phyloP scores from a whole-genome alignment of 2,888 invertebrate genomes.

The Trachelus tabidus region DNA sequence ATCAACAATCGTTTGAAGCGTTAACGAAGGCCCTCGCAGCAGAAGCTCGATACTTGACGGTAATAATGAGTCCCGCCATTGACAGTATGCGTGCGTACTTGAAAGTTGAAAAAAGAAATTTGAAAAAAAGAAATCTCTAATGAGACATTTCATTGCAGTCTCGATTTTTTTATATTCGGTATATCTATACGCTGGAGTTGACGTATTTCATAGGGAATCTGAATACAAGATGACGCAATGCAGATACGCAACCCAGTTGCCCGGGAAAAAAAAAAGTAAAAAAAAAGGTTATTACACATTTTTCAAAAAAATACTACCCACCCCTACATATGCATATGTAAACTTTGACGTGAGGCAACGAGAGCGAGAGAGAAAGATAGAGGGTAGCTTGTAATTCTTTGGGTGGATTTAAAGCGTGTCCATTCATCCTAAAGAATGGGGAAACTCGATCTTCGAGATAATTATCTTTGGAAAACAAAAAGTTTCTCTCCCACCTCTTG shows the following conservation, averaged over 20 bases:
- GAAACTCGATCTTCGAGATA: conserved; percentile 20
- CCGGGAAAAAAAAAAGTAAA: no score
- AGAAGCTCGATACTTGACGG: conserved; percentile 51
- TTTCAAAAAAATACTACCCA: no score
- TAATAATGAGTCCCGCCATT: conserved; percentile 52
- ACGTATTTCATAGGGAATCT: not conserved
- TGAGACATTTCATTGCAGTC: not conserved
- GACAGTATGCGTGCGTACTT: conserved; percentile 38
- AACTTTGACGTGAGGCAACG: no score
- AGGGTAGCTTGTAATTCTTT: not conserved
- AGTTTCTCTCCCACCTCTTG: conserved; percentile 9
- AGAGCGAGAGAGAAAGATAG: not conserved
- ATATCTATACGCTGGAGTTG: not conserved
- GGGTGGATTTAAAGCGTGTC: not conserved
- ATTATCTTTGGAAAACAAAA: conserved; percentile 17
- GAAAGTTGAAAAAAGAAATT: not conserved
- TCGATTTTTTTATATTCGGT: not conserved
- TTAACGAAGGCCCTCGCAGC: conserved; percentile 54
- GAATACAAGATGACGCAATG: not conserved
- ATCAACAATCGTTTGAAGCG: conserved; percentile 59
- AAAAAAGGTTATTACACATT: no score
- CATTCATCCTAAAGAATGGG: conserved; percentile 1
- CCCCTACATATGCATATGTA: not conserved
- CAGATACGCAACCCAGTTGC: not conserved
- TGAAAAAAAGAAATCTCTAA: not conserved